phyloP scores from a whole-genome alignment of 2,888 invertebrate species.

The Steromphala cineraria region DNA sequence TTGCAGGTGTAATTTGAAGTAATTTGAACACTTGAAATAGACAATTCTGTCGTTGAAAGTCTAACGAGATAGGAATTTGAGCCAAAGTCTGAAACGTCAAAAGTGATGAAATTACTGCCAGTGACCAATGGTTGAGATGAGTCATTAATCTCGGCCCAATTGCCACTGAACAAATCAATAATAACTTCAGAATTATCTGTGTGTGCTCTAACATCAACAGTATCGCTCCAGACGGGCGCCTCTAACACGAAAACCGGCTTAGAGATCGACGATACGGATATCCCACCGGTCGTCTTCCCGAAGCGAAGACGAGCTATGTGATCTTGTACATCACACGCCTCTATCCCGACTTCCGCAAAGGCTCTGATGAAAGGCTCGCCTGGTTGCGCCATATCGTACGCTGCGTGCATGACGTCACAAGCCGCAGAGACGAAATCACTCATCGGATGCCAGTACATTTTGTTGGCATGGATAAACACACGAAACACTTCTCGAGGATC shows the following conservation, averaged over 20 bases:
- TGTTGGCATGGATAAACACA: conserved; percentile 49
- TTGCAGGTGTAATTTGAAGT: neutral
- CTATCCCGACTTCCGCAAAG: conserved; percentile 47
- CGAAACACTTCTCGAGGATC: conserved; percentile 32
- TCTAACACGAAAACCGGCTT: conserved; percentile 42
- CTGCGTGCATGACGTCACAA: conserved; percentile 52
- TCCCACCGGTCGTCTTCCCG: conserved; percentile 27
- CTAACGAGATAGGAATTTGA: neutral
- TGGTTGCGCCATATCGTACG: conserved; percentile 46
- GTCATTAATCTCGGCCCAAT: neutral
- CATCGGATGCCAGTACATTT: conserved; percentile 50
- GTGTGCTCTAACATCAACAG: neutral
- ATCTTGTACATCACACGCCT: conserved; percentile 40
- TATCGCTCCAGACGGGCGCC: conserved; percentile 33
- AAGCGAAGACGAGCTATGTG: conserved; percentile 37
- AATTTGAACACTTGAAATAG: neutral
- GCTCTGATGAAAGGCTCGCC: conserved; percentile 37
- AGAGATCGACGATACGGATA: conserved; percentile 32
- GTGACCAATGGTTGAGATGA: neutral
- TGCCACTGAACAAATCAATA: neutral
- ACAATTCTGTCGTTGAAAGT: neutral
- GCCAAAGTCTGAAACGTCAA: neutral
- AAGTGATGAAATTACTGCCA: neutral
- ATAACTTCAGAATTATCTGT: neutral
- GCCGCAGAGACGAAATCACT: conserved; percentile 44